Base-by-base conservation (phyloP, 2,888 invertebrate genomes). In the Stenodema calcarata region DNA sequence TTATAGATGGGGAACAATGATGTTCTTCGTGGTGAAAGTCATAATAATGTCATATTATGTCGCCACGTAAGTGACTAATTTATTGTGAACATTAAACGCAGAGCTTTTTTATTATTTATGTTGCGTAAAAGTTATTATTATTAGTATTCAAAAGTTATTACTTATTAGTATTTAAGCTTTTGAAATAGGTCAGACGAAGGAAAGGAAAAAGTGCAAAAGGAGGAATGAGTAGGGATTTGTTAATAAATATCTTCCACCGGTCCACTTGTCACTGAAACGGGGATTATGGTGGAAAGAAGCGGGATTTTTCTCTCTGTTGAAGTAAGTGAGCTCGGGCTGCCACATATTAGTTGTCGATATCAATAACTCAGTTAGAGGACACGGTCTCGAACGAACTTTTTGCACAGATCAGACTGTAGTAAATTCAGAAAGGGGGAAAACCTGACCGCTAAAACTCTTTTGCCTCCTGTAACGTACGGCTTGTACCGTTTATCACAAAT, bases 341-440 rank as follows among this genome's bases (percentile, higher is more conserved):
- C 80, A 80, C 80, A 80, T 80, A 80, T 80, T 80, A 80, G 80
- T 80, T 80, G 47, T 23, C 80, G 80, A 80, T 80, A 80, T 80
- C 78, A 41, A 44, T 78, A 73, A 73, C 80, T 80, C 30, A 47
- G 80, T 80, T 80, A 42, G 44, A 78, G 44, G 42, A 44, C 44
- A 44, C 78, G 27, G 44, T n/a, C 78, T 23, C 27, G 78, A 12
- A 23, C 41, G 27, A 78, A 78, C 44, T 78, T 78, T 75, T 78
- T 23, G 44, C 27, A 23, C 78, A 42, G 27, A 78, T 78, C 41
- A 44, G 27, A 12, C 78, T n/a, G 78, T 44, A 78, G 78, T 78
- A 78, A 78, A 78, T 78, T 23, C 41, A 44, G 12, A 78, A 44
- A 14, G 78, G 44, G 27, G 78, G 44, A 18, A 44, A 18, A 78